A percentile compares a stretch with the other conserved stretches of the same genome.
phyloP scores from a whole-genome alignment of 2,888 invertebrate genomes.

The Drosophila helvetica region DNA sequence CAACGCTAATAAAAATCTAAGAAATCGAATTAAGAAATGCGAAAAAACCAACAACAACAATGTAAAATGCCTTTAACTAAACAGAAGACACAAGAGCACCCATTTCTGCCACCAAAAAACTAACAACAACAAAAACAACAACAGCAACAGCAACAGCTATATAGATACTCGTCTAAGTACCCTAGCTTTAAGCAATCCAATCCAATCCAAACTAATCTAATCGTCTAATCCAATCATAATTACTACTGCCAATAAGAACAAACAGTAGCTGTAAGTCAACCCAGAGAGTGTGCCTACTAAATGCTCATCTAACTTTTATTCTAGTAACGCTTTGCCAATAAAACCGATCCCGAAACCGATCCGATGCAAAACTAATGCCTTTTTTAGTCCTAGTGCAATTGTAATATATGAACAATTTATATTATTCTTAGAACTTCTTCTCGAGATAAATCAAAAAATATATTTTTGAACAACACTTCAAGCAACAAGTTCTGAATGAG shows the following conservation, averaged over 20 bases:
- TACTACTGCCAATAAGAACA: constrained; percentile 84
- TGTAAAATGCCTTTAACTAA: constrained; percentile 33
- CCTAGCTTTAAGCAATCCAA: constrained; percentile 35
- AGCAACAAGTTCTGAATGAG: constrained; percentile 83
- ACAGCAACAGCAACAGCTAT: constrained; percentile 20
- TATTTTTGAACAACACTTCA: constrained; percentile 78
- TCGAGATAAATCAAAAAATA: constrained; percentile 73
- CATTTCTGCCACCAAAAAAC: constrained; percentile 60
- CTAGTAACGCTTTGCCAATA: constrained; percentile 48
- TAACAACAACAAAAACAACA: neutral
- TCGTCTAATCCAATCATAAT: constrained; percentile 3
- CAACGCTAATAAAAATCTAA: constrained; percentile 34
- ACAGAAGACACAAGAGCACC: constrained; percentile 78
- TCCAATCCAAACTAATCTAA: constrained; percentile 2
- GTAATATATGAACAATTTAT: constrained; percentile 60
- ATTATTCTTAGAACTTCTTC: constrained; percentile 38
- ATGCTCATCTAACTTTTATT: constrained; percentile 37
- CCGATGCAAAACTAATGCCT: constrained; percentile 28
- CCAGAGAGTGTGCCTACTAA: constrained; percentile 39
- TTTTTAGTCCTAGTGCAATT: constrained; percentile 50
- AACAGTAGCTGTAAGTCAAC: constrained; percentile 83
- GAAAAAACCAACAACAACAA: constrained; percentile 4
- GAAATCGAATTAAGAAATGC: constrained; percentile 24
- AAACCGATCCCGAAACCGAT: constrained; percentile 12
- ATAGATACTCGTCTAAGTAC: constrained; percentile 29